These are phyloP conservation scores for Steinernema khuongi DNA, from an alignment of 1,140 invertebrate genomes.

Conservation along the genomic window DNA sequence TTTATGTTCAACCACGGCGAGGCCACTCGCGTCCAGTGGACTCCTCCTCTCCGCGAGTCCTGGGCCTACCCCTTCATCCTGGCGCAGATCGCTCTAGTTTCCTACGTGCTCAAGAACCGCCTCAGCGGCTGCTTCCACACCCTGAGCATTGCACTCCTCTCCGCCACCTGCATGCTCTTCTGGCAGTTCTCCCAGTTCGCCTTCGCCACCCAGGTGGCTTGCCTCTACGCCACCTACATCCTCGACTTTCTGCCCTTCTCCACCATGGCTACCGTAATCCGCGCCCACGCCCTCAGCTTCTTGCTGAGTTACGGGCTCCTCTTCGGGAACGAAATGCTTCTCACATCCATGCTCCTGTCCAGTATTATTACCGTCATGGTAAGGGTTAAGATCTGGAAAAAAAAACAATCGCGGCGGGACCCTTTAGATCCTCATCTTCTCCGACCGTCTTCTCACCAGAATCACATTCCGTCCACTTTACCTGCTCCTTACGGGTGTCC, in stretches of 20 bases:
- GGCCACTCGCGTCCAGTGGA: slow-evolving; percentile 75
- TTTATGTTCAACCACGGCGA: slow-evolving; percentile 77
- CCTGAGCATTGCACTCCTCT: slow-evolving; percentile 48
- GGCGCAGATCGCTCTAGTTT: slow-evolving; percentile 61
- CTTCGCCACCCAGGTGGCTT: slow-evolving; percentile 67
- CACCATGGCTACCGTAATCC: slow-evolving; percentile 63
- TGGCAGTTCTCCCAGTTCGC: slow-evolving; percentile 76
- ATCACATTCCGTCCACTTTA: slow-evolving; percentile 51
- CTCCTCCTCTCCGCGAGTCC: slow-evolving; percentile 75
- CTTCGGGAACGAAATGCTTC: slow-evolving; percentile 68
- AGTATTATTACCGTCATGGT: slow-evolving; percentile 60
- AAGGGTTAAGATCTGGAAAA: slow-evolving; percentile 37
- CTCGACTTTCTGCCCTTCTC: slow-evolving; percentile 64
- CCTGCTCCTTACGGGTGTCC: slow-evolving; percentile 57
- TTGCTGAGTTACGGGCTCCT: slow-evolving; percentile 61
- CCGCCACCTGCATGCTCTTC: slow-evolving; percentile 64
- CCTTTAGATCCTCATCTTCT: slow-evolving; percentile 59
- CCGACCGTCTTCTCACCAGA: slow-evolving; percentile 58
- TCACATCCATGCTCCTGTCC: slow-evolving; percentile 67
- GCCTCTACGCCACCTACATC: slow-evolving; percentile 65
- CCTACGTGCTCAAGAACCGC: slow-evolving; percentile 58
- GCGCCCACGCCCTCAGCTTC: slow-evolving; percentile 59
- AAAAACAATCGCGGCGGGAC: slow-evolving; percentile 33
- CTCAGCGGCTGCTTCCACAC: slow-evolving; percentile 38
- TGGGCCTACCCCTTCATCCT: slow-evolving; percentile 71